Evolutionary conservation across 2,888 invertebrate genomes (phyloP).

Genomic region (Dexiosoma caninum): DNA sequence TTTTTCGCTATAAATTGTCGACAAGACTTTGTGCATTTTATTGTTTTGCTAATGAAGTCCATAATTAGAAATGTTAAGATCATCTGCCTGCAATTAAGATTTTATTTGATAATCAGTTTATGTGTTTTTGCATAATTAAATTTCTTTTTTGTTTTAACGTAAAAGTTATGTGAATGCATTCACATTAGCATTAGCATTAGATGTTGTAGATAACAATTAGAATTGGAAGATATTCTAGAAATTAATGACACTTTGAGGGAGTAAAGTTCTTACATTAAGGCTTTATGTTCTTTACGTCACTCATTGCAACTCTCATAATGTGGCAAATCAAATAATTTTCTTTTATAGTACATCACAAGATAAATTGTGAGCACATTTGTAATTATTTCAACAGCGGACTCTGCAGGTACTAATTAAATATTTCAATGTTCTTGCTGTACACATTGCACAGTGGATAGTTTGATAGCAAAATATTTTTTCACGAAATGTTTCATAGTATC

Average conservation of each 20-base stretch:
- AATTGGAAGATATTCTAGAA: not conserved
- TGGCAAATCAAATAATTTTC: not conserved
- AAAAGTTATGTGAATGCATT: not conserved
- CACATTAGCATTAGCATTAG: no score
- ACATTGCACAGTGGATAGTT: no score
- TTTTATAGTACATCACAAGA: constrained; percentile 3
- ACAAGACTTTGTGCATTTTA: not conserved
- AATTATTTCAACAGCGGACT: not conserved
- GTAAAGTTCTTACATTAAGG: not conserved
- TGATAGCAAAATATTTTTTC: no score
- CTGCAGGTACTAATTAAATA: not conserved
- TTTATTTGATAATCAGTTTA: constrained; percentile 34
- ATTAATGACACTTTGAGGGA: constrained; percentile 8
- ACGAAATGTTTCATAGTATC: no score
- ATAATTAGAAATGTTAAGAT: constrained; percentile 46
- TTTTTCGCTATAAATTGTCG: not conserved
- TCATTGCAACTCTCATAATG: not conserved
- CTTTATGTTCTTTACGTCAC: not conserved
- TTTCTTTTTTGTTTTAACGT: not conserved
- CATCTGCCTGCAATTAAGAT: constrained; percentile 27
- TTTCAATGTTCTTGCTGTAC: not conserved
- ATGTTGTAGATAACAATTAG: not conserved
- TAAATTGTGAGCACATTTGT: not conserved
- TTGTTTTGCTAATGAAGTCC: constrained; percentile 33
- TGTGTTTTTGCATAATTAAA: not conserved